Evolutionary conservation across 2,797 vertebrate species (phyloP), one percentile per base, ranked within the genome.

Genomic region (Siniperca scherzeri): DNA sequence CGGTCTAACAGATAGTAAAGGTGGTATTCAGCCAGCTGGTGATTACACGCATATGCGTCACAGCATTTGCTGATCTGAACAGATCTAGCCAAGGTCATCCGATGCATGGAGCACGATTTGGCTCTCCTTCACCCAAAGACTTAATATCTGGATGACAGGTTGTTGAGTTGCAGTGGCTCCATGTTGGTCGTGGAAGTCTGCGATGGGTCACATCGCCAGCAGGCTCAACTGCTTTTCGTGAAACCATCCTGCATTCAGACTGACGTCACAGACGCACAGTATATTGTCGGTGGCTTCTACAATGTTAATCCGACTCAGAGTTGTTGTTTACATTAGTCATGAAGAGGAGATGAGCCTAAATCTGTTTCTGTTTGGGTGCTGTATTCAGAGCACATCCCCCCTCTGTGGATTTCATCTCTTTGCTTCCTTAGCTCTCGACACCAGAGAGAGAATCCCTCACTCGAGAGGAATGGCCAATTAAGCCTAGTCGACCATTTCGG

Each of bases 51-150:
- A 74, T 85, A 90, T 91, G 88, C 84, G 88, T 89, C 89, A 76
- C 90, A 85, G 80, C 60, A 69, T 93, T 89, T 88, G 88, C 91
- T 90, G 90, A 93, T 89, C 91, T 78, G 87, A 87, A 84, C 83
- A 82, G 79, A 93, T 93, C 80, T 88, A 0, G 21, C 82, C 91
- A 94, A 94, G 92, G 93, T 95, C 91, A 92, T 89, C 85, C 3
- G 59, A 90, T 92, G 76, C 71, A 78, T 7, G 38, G 46, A 74
- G 74, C 77, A 57, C 71, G 10, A 65, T 83, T 82, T 83, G 78
- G 76, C 83, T 90, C 82, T 79, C 61, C 83, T 86, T 82, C 76
- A 67, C 82, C 81, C 80, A 74, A 74, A 88, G 53, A 86, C 83
- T 30, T 73, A 76, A 90, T 82, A 86, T 89, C 82, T 57, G 56